A percentile compares a stretch with the other conserved stretches of the same genome.
Evolutionary conservation across 2,113 vertebrate genomes (phyloP).

Genomic region (Barbus barbus): DNA sequence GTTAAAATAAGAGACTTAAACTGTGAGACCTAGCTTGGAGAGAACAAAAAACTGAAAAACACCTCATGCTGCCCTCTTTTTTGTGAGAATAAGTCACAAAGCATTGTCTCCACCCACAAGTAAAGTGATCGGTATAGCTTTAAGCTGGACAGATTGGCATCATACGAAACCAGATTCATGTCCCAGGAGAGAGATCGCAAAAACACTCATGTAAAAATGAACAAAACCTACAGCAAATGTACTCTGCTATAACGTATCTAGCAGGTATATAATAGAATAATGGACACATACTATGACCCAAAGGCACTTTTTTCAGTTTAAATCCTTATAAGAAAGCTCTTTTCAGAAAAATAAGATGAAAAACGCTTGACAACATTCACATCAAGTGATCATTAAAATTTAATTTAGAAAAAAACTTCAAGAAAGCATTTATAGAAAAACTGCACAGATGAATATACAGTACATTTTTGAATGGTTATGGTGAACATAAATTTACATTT

Average conservation of each 20-base stretch:
- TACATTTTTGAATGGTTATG: neutral
- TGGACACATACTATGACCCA: neutral
- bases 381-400: neutral
- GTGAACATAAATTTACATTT: neutral
- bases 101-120: slow-evolving; percentile 13
- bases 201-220: neutral
- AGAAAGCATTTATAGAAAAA: neutral
- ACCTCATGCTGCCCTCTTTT: neutral
- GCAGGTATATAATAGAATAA: neutral
- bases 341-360: neutral
- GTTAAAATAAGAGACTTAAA: neutral
- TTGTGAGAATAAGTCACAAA: neutral
- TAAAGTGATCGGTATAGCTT: slow-evolving; percentile 19
- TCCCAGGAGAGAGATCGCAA: too few relatives aligned
- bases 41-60: neutral
- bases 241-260: neutral
- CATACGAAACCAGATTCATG: slow-evolving; percentile 20
- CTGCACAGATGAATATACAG: slow-evolving; percentile 3
- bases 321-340: neutral
- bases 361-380: neutral
- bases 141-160: neutral
- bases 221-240: neutral
- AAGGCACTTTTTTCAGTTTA: neutral
- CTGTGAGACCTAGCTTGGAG: neutral
- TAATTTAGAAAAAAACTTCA: neutral